Percentiles rank a stretch among this genome's conserved stretches.
Evolutionary conservation across 2,113 vertebrate species (phyloP).

Genomic region (Catharus bicknelli): DNA sequence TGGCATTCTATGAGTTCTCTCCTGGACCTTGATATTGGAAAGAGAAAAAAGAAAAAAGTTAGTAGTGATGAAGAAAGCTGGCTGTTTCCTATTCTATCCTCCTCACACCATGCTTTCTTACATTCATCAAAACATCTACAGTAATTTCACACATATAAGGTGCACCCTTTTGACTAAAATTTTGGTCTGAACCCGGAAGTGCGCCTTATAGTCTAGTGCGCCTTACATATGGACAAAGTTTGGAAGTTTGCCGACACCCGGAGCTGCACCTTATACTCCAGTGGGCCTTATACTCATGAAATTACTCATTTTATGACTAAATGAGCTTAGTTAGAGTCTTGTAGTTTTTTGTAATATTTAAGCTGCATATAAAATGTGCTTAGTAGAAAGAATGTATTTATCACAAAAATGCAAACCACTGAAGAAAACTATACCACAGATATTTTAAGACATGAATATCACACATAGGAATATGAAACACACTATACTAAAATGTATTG

Average conservation of each 20-base stretch:
- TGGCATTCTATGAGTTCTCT: not conserved
- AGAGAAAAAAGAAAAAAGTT: not conserved
- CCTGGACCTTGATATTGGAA: accelerated
- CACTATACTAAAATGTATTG: not conserved
- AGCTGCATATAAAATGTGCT: not conserved
- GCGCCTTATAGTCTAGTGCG: too few species aligned
- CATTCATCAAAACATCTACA: not conserved
- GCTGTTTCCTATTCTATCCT: not conserved
- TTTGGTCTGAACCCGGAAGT: too few species aligned
- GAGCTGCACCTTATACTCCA: too few species aligned
- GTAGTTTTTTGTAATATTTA: not conserved
- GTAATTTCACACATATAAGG: too few species aligned
- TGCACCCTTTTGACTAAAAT: too few species aligned
- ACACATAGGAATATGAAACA: not conserved
- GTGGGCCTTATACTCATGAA: too few species aligned
- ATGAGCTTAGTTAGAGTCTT: not conserved
- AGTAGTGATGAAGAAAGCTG: not conserved
- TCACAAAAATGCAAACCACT: not conserved
- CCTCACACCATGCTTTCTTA: not conserved
- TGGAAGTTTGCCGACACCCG: too few species aligned
- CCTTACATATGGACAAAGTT: too few species aligned
- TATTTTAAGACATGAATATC: not conserved
- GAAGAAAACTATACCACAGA: not conserved
- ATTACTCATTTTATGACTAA: not conserved
- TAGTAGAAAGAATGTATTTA: not conserved